Percentiles rank a stretch among this genome's conserved stretches.
These are phyloP conservation scores for Rhadinocentrus ornatus DNA, from an alignment of 2,797 vertebrate genomes.

Conservation along the genomic window DNA sequence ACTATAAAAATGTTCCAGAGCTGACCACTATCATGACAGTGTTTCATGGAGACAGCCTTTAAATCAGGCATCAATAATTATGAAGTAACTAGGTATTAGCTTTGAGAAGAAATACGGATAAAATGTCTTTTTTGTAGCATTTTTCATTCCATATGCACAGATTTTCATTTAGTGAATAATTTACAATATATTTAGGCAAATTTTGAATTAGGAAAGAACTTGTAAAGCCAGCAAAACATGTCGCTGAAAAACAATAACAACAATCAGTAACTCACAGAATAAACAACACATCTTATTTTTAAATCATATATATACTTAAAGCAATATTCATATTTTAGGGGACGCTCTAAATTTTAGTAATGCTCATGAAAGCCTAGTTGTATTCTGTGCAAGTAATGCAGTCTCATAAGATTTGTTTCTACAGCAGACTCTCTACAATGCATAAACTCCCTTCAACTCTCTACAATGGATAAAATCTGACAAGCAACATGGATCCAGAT, in stretches of 20 bases:
- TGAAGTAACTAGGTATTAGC: no score
- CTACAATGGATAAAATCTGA: slow-evolving; percentile 74
- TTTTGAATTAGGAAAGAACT: neutral
- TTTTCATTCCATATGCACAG: no score
- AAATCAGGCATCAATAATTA: no score
- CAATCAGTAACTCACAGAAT: neutral
- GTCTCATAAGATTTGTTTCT: slow-evolving; percentile 53
- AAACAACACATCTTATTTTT: neutral
- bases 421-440: slow-evolving; percentile 41
- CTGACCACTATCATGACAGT: neutral
- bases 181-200: neutral
- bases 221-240: neutral
- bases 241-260: neutral
- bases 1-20: neutral
- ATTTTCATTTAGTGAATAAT: neutral
- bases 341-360: slow-evolving; percentile 38
- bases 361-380: slow-evolving; percentile 14
- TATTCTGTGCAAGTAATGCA: slow-evolving; percentile 41
- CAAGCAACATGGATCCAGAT: slow-evolving; percentile 72
- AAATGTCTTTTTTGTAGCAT: no score
- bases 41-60: neutral
- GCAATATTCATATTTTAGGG: slow-evolving; percentile 1
- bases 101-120: no score
- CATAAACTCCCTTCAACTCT: slow-evolving; percentile 40
- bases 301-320: neutral